These are phyloP conservation scores for Oncorhynchus keta DNA, from an alignment of 2,113 vertebrate genomes.

Conservation along the genomic window DNA sequence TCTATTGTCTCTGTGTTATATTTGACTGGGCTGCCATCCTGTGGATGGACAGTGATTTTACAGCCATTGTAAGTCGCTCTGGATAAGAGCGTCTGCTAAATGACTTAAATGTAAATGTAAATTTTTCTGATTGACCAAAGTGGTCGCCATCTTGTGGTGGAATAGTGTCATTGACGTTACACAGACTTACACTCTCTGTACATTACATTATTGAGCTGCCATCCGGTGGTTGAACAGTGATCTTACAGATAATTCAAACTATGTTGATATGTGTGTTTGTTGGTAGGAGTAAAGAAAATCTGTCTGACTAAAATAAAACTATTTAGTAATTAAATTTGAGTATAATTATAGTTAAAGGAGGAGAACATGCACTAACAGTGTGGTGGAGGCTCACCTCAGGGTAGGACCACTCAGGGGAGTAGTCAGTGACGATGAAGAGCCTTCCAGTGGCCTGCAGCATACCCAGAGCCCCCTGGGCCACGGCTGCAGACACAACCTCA, in stretches of 20 bases:
- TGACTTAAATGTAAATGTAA: no score
- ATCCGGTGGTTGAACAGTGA: slow-evolving; percentile 34
- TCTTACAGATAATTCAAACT: no score
- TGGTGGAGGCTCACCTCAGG: slow-evolving; percentile 83
- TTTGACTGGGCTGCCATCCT: neutral
- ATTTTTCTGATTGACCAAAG: no score
- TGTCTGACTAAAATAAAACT: no score
- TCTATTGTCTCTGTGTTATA: neutral
- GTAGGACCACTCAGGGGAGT: slow-evolving; percentile 98
- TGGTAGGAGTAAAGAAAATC: no score
- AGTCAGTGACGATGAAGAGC: slow-evolving; percentile 98
- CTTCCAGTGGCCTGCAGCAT: slow-evolving; percentile 94
- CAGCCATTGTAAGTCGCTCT: no score
- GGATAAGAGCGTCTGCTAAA: no score
- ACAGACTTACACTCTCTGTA: no score
- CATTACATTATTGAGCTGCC: slow-evolving; percentile 9
- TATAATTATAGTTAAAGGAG: neutral
- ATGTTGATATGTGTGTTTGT: no score
- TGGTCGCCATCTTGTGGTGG: slow-evolving; percentile 49
- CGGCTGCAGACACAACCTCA: slow-evolving; percentile 92
- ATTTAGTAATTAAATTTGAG: neutral
- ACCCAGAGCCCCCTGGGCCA: slow-evolving; percentile 88
- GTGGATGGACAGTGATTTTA: neutral
- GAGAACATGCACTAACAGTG: neutral
- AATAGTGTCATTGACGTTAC: neutral